These are phyloP conservation scores for Micrasema minimum DNA, from an alignment of 1,140 invertebrate genomes.

Conservation along the genomic window DNA sequence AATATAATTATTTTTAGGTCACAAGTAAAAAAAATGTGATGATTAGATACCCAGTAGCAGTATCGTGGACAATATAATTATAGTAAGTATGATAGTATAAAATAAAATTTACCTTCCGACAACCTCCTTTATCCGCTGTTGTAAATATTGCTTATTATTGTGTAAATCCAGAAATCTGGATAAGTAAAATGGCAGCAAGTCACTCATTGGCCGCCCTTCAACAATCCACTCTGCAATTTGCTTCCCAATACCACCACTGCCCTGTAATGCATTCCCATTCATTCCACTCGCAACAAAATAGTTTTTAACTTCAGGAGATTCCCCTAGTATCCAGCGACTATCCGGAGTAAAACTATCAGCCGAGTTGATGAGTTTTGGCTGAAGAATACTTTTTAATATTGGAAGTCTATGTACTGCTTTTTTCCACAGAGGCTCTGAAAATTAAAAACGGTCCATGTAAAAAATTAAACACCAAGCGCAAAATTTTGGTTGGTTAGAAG, in stretches of 20 bases:
- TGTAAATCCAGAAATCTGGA: constrained; percentile 85
- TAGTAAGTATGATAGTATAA: no score
- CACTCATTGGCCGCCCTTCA: constrained; percentile 72
- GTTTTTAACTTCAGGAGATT: constrained; percentile 79
- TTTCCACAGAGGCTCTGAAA: constrained; percentile 67
- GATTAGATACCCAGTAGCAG: no score
- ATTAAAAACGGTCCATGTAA: no score
- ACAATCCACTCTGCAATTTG: constrained; percentile 81
- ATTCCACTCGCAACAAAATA: constrained; percentile 85
- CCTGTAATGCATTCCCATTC: constrained; percentile 74
- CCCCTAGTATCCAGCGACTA: constrained; percentile 76
- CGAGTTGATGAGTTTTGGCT: constrained; percentile 72
- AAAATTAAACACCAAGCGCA: no score
- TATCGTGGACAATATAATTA: no score
- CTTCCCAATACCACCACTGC: constrained; percentile 80
- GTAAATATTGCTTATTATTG: constrained; percentile 81
- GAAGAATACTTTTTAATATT: constrained; percentile 67
- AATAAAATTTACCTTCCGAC: constrained; percentile 68
- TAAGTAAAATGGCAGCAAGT: constrained; percentile 76
- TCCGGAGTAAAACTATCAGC: constrained; percentile 85
- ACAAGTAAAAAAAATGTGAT: no score
- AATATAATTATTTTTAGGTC: no score
- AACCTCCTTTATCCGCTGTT: constrained; percentile 79
- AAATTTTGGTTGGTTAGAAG: no score
- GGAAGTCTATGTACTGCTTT: constrained; percentile 76